These are phyloP conservation scores for Steinernema scapterisci DNA, from an alignment of 2,888 invertebrate species.

Conservation along the genomic window DNA sequence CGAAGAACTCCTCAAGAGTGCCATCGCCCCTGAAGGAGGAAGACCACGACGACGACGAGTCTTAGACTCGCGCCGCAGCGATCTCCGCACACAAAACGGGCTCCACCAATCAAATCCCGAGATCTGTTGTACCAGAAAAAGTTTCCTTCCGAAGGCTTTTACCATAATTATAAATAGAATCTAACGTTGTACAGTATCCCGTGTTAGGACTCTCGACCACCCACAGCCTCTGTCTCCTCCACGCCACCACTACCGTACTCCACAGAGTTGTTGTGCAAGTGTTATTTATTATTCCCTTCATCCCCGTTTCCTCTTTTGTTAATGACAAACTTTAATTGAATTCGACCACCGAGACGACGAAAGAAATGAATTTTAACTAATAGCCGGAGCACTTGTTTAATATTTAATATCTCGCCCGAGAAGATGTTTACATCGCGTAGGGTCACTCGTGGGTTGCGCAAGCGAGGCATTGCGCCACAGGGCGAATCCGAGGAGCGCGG, in stretches of 20 bases:
- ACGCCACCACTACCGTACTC: conserved; percentile 28
- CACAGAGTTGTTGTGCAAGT: conserved; percentile 19
- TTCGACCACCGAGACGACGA: not conserved
- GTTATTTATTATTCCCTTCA: conserved; percentile 25
- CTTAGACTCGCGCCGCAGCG: conserved; percentile 8
- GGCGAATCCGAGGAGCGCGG: not conserved
- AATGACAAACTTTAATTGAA: conserved; percentile 19
- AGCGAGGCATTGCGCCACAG: conserved; percentile 23
- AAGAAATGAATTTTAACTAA: not conserved
- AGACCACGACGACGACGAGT: conserved; percentile 17
- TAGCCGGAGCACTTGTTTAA: conserved; percentile 9
- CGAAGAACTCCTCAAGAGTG: not conserved
- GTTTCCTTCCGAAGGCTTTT: conserved; percentile 8
- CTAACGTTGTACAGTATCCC: conserved; percentile 26
- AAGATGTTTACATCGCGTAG: conserved; percentile 20
- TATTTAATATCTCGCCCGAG: not conserved
- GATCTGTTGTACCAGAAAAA: conserved; percentile 22
- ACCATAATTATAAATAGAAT: conserved; percentile 19
- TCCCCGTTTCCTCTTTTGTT: conserved; percentile 6
- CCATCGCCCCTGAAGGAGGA: not conserved
- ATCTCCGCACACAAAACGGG: conserved; percentile 23
- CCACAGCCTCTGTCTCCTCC: not conserved
- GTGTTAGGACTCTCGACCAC: conserved; percentile 26
- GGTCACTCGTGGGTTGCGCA: conserved; percentile 21
- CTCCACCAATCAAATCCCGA: conserved; percentile 22